These are phyloP conservation scores for Parazoanthus darwini DNA, from an alignment of 92 coral and sea anemone species.

Conservation along the genomic window DNA sequence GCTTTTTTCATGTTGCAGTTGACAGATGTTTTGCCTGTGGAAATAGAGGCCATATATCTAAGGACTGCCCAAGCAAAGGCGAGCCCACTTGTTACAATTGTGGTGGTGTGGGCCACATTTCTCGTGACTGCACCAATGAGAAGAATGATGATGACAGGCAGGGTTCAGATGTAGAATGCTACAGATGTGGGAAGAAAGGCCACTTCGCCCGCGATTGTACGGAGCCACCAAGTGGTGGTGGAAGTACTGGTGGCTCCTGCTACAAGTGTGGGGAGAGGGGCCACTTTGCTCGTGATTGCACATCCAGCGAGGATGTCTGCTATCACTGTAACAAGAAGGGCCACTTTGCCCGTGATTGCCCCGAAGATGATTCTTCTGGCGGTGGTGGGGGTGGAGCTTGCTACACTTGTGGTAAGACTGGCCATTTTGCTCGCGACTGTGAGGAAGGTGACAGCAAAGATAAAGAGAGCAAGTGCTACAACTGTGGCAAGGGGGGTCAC, in stretches of 20 bases:
- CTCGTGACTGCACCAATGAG: constrained; percentile 47
- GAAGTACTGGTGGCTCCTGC: constrained; percentile 14
- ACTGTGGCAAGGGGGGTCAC: constrained; percentile 75
- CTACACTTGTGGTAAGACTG: constrained; percentile 78
- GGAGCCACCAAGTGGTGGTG: constrained; percentile 27
- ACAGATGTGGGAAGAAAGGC: constrained; percentile 54
- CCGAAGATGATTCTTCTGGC: constrained; percentile 40
- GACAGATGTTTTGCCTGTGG: constrained; percentile 80
- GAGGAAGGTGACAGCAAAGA: constrained; percentile 41
- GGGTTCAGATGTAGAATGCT: constrained; percentile 25
- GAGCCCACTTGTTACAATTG: constrained; percentile 69
- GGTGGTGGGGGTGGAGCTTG: constrained; percentile 50
- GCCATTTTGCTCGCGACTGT: constrained; percentile 94
- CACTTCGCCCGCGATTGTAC: constrained; percentile 90
- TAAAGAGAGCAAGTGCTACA: constrained; percentile 41
- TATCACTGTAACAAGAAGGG: constrained; percentile 78
- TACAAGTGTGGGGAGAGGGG: constrained; percentile 68
- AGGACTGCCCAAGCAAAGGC: constrained; percentile 68
- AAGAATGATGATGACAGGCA: constrained; percentile 24
- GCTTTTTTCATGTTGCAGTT: not conserved
- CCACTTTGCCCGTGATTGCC: constrained; percentile 85
- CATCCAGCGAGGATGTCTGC: constrained; percentile 55
- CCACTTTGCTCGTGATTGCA: constrained; percentile 71
- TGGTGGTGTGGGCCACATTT: constrained; percentile 40
- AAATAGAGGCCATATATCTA: constrained; percentile 68